phyloP scores from a whole-genome alignment of 2,888 invertebrate species.

The Eupithecia pulchellata region DNA sequence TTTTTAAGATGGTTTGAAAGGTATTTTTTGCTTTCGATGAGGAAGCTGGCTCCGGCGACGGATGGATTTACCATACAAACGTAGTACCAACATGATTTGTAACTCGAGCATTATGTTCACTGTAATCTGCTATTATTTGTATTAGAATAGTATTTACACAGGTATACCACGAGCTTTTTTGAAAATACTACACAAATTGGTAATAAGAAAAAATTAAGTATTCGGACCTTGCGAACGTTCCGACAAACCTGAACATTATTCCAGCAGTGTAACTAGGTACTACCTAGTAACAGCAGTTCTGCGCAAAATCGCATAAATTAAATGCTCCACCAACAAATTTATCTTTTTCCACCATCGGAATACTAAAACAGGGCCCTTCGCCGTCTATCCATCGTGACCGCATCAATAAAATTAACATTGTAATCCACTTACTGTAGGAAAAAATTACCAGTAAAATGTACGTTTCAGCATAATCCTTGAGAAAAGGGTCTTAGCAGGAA shows the following conservation, averaged over 20 bases:
- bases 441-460: slow-evolving; percentile 73
- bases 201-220: slow-evolving; percentile 19
- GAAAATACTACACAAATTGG: too few relatives aligned
- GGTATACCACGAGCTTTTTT: too few relatives aligned
- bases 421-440: slow-evolving; percentile 80
- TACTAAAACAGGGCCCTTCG: slow-evolving; percentile 73
- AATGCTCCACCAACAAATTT: slow-evolving; percentile 80
- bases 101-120: too few relatives aligned
- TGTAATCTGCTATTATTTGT: too few relatives aligned
- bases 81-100: too few relatives aligned
- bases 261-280: slow-evolving; percentile 44
- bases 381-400: slow-evolving; percentile 70
- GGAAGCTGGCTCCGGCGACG: too few relatives aligned
- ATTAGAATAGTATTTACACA: too few relatives aligned
- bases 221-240: slow-evolving; percentile 26
- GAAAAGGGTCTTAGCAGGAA: slow-evolving; percentile 40
- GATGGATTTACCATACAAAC: too few relatives aligned
- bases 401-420: slow-evolving; percentile 85
- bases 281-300: slow-evolving; percentile 52
- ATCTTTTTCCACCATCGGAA: slow-evolving; percentile 81
- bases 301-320: slow-evolving; percentile 79
- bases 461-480: slow-evolving; percentile 53
- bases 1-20: neutral
- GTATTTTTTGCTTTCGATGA: slow-evolving; percentile 10
- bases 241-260: slow-evolving; percentile 37